Evolutionary conservation across 2,113 vertebrate genomes (phyloP), one percentile per base, ranked within the genome.

Genomic region (Corythornis cristatus): DNA sequence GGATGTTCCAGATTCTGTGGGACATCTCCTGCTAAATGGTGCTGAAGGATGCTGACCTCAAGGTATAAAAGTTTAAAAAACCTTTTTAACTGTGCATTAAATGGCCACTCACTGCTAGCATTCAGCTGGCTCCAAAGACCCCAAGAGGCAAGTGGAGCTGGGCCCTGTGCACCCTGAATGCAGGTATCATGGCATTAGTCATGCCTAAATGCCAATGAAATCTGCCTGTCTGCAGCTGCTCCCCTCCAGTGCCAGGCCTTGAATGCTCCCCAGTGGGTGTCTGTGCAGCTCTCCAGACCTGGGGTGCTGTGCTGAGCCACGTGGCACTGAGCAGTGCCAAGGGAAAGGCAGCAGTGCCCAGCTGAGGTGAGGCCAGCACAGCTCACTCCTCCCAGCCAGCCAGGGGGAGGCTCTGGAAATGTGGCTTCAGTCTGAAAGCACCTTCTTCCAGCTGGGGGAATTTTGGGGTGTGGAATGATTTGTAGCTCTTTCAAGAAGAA

Each of bases 111-210:
- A 48, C 6, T 42, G 10, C 40, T 12, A 58, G 25, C 11, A 19
- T 5, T 33, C 73, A 66, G 50, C 61, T 35, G 14, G 5, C 5
- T 35, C 46, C 16, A 50, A 70, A 82, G 45, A 35, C 12, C 20
- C 12, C 0, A 0, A 42, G 19, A 46, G 8, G 29, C 26, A 62
- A 60, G 40, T 0, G 4, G n/a, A 75, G 26, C n/a, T 26, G 43
- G 74, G 40, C 62, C 35, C 48, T 21, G 11, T 0, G 1, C 5
- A 71, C 0, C 28, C 33, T 19, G 19, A 43, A 43, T 48, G 64
- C 9, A 48, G 46, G 8, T 18, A 21, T n/a, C 35, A 57, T 1
- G 1, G 19, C 75, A 65, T 37, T 43, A 82, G 37, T 22, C 13
- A 1, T 12, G 15, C 45, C 60, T 86, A 17, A 37, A 57, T 29